phyloP scores from a whole-genome alignment of 2,113 vertebrate genomes.

The Tenrec ecaudatus region DNA sequence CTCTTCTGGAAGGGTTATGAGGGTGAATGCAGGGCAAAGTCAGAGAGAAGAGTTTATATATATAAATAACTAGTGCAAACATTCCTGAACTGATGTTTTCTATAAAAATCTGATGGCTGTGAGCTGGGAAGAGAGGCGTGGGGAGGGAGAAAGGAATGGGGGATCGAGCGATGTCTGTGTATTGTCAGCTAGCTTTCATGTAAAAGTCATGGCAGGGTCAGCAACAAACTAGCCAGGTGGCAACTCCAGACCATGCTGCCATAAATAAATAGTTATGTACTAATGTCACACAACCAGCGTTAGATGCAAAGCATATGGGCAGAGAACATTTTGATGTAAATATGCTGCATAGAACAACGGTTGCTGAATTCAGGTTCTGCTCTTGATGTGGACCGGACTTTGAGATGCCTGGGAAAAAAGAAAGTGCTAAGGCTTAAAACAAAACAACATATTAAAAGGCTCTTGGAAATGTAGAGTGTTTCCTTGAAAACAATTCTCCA shows the following conservation, averaged over 20 bases:
- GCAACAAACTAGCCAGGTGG: conserved; percentile 82
- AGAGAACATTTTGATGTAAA: conserved; percentile 73
- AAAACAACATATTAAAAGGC: not conserved
- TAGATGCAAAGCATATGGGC: conserved; percentile 82
- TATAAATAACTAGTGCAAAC: conserved; percentile 74
- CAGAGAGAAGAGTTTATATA: conserved; percentile 68
- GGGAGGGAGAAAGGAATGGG: conserved; percentile 64
- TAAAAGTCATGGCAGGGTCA: conserved; percentile 82
- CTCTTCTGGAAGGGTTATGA: conserved; percentile 57
- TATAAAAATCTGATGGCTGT: conserved; percentile 77
- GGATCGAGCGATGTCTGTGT: conserved; percentile 75
- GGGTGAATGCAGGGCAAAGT: conserved; percentile 63
- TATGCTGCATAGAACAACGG: conserved; percentile 46
- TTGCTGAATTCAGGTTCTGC: conserved; percentile 53
- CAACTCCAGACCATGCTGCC: conserved; percentile 79
- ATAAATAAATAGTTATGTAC: conserved; percentile 85
- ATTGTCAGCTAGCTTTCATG: conserved; percentile 81
- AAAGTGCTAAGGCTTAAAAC: conserved; percentile 7
- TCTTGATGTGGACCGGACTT: conserved; percentile 13
- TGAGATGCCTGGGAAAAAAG: conserved; percentile 27
- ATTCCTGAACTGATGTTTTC: conserved; percentile 80
- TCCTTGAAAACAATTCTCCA: conserved; percentile 6
- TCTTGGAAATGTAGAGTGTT: conserved; percentile 44
- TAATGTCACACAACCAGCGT: conserved; percentile 79
- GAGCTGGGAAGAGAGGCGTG: conserved; percentile 71